A percentile compares a stretch with the other conserved stretches of the same genome.
Evolutionary conservation across 2,113 vertebrate genomes (phyloP).

Genomic region (Fregata magnificens): DNA sequence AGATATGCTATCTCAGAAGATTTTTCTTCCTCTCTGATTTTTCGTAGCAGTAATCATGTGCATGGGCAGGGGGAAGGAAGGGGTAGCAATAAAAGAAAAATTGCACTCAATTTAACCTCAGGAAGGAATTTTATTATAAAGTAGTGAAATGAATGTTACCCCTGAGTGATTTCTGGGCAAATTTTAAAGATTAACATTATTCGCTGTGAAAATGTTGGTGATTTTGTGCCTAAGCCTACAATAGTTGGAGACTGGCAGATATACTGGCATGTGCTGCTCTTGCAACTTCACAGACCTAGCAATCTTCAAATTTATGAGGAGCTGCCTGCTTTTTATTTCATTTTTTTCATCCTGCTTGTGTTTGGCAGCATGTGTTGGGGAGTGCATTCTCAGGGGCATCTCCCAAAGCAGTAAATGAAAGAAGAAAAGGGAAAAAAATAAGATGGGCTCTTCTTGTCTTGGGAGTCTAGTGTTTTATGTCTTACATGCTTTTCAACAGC

Average conservation of each 20-base stretch:
- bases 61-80: neutral
- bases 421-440: neutral
- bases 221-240: neutral
- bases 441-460: neutral
- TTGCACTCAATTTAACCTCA: neutral
- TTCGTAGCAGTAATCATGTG: neutral
- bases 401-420: neutral
- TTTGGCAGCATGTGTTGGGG: neutral
- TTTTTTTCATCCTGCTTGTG: neutral
- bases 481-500: neutral
- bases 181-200: neutral
- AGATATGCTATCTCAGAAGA: neutral
- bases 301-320: neutral
- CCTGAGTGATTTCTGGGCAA: neutral
- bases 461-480: neutral
- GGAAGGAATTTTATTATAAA: neutral
- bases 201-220: neutral
- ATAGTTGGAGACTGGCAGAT: neutral
- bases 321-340: neutral
- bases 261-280: neutral
- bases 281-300: neutral
- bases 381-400: neutral
- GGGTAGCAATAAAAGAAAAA: neutral
- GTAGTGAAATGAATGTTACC: neutral
- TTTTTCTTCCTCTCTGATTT: neutral